These are phyloP conservation scores for Laspeyria flexula DNA, from an alignment of 2,888 invertebrate species.

Conservation along the genomic window DNA sequence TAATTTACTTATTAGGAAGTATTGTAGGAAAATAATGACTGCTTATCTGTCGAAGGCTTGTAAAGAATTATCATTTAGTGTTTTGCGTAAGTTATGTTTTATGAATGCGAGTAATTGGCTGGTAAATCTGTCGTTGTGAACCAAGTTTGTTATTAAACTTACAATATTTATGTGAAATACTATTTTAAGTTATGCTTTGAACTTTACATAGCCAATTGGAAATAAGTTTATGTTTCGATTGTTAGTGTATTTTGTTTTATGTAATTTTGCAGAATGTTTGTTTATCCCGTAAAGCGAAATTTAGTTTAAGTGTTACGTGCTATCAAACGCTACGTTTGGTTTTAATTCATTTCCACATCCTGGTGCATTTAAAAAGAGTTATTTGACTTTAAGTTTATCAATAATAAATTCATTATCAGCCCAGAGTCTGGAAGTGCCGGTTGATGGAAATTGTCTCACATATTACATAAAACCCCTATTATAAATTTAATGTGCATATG, in stretches of 20 bases:
- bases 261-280: neutral
- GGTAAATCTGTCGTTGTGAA: conserved; percentile 9
- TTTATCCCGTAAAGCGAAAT: neutral
- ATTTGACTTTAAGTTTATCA: too few relatives aligned
- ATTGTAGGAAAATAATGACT: neutral
- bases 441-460: too few relatives aligned
- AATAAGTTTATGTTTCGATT: neutral
- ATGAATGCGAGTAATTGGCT: conserved; percentile 10
- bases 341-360: too few relatives aligned
- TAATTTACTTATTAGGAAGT: conserved; percentile 4
- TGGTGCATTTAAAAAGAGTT: too few relatives aligned
- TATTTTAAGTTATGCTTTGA: conserved; percentile 8
- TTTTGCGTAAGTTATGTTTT: neutral
- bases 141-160: neutral
- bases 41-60: neutral
- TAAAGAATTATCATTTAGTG: neutral
- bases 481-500: too few relatives aligned
- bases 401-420: too few relatives aligned
- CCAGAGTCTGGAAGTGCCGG: too few relatives aligned
- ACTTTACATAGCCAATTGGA: conserved; percentile 4
- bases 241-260: neutral
- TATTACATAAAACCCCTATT: too few relatives aligned
- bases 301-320: too few relatives aligned
- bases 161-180: conserved; percentile 7
- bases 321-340: too few relatives aligned